Evolutionary conservation across 2,113 vertebrate species (phyloP).

Genomic region (Ardeotis arabs): DNA sequence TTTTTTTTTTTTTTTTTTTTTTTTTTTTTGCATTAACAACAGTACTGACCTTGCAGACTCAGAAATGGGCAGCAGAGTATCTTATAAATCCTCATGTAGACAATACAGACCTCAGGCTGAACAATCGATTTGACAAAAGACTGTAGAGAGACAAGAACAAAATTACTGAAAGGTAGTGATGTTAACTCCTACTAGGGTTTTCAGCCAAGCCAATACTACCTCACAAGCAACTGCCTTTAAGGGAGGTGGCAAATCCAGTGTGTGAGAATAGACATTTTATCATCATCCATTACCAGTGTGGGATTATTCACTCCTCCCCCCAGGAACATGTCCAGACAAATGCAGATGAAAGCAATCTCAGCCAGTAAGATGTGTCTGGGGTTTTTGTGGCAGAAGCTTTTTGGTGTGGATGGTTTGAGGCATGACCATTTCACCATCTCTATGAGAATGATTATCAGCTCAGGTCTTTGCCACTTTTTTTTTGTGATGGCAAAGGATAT

Average conservation of each 20-base stretch:
- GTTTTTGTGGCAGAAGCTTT: background rate
- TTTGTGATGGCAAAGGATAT: background rate
- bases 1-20: background rate
- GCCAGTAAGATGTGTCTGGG: background rate
- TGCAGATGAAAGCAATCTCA: background rate
- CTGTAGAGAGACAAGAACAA: background rate
- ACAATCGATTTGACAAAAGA: background rate
- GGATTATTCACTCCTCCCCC: background rate
- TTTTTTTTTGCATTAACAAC: background rate
- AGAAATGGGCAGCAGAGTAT: background rate
- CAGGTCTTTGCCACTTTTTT: rapidly evolving
- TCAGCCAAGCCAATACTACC: background rate
- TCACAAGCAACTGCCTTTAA: background rate
- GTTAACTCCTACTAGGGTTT: background rate
- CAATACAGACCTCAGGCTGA: background rate
- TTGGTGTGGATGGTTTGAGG: background rate
- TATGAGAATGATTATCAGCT: background rate
- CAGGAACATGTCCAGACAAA: background rate
- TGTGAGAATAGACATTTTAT: background rate
- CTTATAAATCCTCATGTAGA: background rate
- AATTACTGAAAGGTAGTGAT: background rate
- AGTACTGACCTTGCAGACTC: background rate
- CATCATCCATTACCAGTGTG: background rate
- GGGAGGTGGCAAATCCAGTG: background rate
- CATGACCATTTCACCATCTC: background rate